Evolutionary conservation across 2,113 vertebrate species (phyloP), one percentile per base, ranked within the genome.

Genomic region (Ceyx margarethae): DNA sequence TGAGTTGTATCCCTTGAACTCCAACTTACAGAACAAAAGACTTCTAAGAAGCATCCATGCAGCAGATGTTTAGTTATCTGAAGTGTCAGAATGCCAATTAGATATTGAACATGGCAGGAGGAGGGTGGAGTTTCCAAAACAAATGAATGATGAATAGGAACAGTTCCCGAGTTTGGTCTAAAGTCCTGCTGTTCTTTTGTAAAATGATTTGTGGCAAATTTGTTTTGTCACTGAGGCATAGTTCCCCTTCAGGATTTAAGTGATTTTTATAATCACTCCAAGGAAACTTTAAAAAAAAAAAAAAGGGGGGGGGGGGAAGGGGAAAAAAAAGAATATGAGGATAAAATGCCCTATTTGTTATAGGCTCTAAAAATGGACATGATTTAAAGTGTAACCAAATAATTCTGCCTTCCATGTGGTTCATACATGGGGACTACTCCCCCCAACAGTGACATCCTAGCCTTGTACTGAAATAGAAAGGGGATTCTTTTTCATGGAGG

Each of bases 191-290:
- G 98, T 98, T 98, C 98, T 98, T 99, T 99, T 99, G 98, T 99
- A 98, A 97, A 97, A 99, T 99, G 98, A 99, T 99, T 99, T 99
- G 99, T 99, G 99, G 98, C 98, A 99, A 99, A 99, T 99, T 99
- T 99, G 99, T 99, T 99, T 98, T 98, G 99, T 98, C 98, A 98
- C 98, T 98, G 98, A 98, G 98, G 97, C 98, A 98, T 98, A 97
- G 96, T 97, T 96, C 96, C 94, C 97, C 97, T 95, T 89, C 96
- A 93, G 95, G 95, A 95, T 98, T 96, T 96, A 96, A 97, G 95
- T 96, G 96, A 96, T 97, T 97, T 97, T 97, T 95, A 96, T 96
- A 95, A 97, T 97, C 96, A 72, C 92, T 80, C 71, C 83, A 72
- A 97, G 95, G 88, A 95, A 96, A 96, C 81, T 54, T 56, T 7